Conservation (phyloP, 2,113 vertebrate species). For the Propithecus coquereli region DNA sequence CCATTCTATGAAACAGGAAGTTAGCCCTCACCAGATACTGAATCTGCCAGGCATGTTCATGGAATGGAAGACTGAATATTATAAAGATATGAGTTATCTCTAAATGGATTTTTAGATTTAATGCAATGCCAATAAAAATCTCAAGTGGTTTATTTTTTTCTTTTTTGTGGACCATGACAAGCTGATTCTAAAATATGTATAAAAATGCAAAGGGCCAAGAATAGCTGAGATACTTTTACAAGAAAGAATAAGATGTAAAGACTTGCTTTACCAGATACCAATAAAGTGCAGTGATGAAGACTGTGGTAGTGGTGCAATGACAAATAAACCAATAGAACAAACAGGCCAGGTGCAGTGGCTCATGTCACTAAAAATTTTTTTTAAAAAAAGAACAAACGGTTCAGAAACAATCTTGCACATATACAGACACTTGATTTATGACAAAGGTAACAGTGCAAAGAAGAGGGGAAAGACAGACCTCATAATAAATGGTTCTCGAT, state of each 20-base stretch:
- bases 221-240: slow-evolving; percentile 22
- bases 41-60: neutral
- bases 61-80: neutral
- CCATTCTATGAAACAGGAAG: neutral
- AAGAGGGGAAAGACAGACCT: neutral
- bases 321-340: slow-evolving; percentile 35
- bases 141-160: neutral
- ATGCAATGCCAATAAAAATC: neutral
- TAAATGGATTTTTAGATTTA: slow-evolving; percentile 1
- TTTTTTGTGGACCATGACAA: neutral
- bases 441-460: neutral
- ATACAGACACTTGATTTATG: neutral
- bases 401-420: slow-evolving; percentile 31
- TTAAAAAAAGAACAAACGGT: neutral
- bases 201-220: slow-evolving; percentile 14
- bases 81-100: neutral
- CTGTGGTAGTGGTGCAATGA: neutral
- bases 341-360: neutral
- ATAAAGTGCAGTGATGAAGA: neutral
- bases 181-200: neutral
- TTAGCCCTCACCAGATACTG: neutral
- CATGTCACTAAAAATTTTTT: no score
- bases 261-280: slow-evolving; percentile 14
- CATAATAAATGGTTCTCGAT: slow-evolving; percentile 14
- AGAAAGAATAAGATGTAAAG: neutral